phyloP scores from a whole-genome alignment of 1,140 invertebrate species.

The Trachymyrmex cornetzi region DNA sequence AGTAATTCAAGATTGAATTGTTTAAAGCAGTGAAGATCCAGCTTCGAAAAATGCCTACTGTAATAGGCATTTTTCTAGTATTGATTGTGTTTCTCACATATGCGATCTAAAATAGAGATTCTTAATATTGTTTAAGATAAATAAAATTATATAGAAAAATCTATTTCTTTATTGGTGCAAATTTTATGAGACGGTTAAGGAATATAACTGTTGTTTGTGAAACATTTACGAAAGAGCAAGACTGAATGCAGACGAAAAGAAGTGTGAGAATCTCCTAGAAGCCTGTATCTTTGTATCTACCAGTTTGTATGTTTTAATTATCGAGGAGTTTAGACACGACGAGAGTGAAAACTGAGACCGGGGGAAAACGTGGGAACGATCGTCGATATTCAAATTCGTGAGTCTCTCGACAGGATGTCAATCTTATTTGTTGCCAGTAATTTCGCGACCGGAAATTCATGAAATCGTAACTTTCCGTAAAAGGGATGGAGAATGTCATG shows the following conservation, averaged over 20 bases:
- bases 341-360: slow-evolving; percentile 30
- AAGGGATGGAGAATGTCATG: slow-evolving; percentile 1
- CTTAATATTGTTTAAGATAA: too few species aligned
- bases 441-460: slow-evolving; percentile 36
- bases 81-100: too few species aligned
- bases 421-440: neutral
- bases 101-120: too few species aligned
- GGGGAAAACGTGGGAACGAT: slow-evolving; percentile 51
- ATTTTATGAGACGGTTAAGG: neutral
- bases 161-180: neutral
- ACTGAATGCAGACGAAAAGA: neutral
- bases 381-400: slow-evolving; percentile 36
- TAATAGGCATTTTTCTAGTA: too few species aligned
- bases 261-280: neutral
- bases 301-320: slow-evolving; percentile 22
- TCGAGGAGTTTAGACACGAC: slow-evolving; percentile 8
- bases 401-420: slow-evolving; percentile 42
- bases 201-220: neutral
- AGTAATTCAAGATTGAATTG: too few species aligned
- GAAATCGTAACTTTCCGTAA: slow-evolving; percentile 36
- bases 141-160: neutral
- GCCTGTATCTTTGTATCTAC: neutral
- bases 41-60: too few species aligned
- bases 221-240: neutral
- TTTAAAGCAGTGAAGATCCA: too few species aligned